Percentiles rank a stretch among this genome's conserved stretches.
Evolutionary conservation across 2,113 vertebrate genomes (phyloP).

Genomic region (Brachionichthys hirsutus): DNA sequence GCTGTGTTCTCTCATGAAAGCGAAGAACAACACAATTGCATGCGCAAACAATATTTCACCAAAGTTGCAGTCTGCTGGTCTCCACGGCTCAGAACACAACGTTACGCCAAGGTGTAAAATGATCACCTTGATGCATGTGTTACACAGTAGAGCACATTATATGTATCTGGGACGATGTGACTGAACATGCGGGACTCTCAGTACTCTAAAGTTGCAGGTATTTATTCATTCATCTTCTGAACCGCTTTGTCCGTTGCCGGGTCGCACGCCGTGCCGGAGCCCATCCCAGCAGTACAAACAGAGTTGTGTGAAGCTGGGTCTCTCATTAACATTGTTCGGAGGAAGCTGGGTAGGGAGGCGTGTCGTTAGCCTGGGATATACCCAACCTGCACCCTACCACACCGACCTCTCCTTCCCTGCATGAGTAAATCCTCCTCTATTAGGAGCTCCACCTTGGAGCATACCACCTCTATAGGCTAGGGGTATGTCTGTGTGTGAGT

Average conservation of each 20-base stretch:
- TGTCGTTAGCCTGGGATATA: conserved; percentile 54
- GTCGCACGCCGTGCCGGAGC: too few relatives aligned
- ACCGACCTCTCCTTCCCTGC: conserved; percentile 46
- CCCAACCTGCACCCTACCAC: conserved; percentile 60
- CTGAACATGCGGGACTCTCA: conserved; percentile 8
- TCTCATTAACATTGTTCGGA: conserved; percentile 52
- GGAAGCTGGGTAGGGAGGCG: conserved; percentile 32
- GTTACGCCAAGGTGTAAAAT: background rate
- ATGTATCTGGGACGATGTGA: conserved; percentile 15
- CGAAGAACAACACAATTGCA: conserved; percentile 13
- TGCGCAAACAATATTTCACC: conserved; percentile 30
- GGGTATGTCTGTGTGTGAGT: conserved; percentile 5
- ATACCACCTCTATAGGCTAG: conserved; percentile 21
- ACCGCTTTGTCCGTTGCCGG: too few relatives aligned
- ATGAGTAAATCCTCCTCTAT: conserved; percentile 36
- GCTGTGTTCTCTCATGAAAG: conserved; percentile 31
- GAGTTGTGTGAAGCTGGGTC: conserved; percentile 44
- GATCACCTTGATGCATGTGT: conserved; percentile 15
- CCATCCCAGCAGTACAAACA: too few relatives aligned
- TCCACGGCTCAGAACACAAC: conserved; percentile 1
- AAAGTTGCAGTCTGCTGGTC: conserved; percentile 26
- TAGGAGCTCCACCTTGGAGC: conserved; percentile 45
- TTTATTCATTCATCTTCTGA: too few relatives aligned
- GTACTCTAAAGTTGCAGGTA: conserved; percentile 1
- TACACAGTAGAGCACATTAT: background rate